These are phyloP conservation scores for Mellilla xanthometata DNA, from an alignment of 2,888 invertebrate species.

Conservation along the genomic window DNA sequence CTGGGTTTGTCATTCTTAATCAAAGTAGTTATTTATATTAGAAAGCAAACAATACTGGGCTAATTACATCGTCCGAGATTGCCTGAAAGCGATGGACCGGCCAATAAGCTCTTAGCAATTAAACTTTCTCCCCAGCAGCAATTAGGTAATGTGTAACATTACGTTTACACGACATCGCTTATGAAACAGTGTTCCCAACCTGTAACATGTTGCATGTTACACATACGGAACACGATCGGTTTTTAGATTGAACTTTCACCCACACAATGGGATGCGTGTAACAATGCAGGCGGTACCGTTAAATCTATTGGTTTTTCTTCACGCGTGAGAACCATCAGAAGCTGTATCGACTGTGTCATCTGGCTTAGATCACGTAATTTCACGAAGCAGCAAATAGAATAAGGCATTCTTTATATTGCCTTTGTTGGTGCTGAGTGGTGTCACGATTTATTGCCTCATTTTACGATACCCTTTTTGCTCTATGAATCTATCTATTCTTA, in stretches of 20 bases:
- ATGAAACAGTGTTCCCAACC: conserved; percentile 18
- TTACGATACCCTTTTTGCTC: conserved; percentile 1
- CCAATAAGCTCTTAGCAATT: conserved; percentile 1
- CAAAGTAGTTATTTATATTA: not conserved
- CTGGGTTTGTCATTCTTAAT: not conserved
- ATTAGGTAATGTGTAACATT: conserved; percentile 14
- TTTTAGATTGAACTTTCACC: conserved; percentile 70
- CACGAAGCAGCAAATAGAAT: conserved; percentile 27
- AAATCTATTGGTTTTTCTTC: conserved; percentile 40
- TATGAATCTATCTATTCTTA: conserved; percentile 1
- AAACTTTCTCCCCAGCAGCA: conserved; percentile 15
- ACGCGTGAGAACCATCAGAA: conserved; percentile 52
- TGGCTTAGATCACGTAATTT: conserved; percentile 42
- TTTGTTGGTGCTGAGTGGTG: conserved; percentile 27
- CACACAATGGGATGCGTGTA: conserved; percentile 52
- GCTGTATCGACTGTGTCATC: conserved; percentile 36
- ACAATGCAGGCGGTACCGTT: conserved; percentile 41
- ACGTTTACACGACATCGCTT: conserved; percentile 22
- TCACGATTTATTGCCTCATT: conserved; percentile 31
- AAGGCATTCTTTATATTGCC: conserved; percentile 18
- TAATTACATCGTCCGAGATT: conserved; percentile 3
- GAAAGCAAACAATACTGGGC: not conserved
- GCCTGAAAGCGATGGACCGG: conserved; percentile 2
- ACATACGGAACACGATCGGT: conserved; percentile 30
- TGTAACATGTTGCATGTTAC: conserved; percentile 24